These are phyloP conservation scores for Aphis craccivora DNA, from an alignment of 1,140 invertebrate species.

Conservation along the genomic window DNA sequence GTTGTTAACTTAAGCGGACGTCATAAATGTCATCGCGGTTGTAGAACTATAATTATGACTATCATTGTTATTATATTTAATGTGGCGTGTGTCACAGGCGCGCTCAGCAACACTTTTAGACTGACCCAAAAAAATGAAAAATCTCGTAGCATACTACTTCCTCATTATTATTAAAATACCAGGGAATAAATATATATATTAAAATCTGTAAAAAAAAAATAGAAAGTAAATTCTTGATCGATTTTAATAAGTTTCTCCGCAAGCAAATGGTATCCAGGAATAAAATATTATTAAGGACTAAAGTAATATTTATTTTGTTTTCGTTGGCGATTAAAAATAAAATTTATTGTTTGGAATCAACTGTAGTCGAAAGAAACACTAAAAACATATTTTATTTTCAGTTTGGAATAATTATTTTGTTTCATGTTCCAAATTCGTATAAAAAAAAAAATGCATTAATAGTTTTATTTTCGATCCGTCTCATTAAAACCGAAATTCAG, in stretches of 20 bases:
- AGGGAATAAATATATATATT: not conserved
- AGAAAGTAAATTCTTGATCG: not conserved
- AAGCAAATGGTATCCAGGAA: not conserved
- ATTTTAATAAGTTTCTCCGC: not conserved
- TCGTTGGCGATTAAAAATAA: not conserved
- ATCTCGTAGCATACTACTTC: not conserved
- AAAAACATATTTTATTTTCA: not conserved
- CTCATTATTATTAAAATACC: not conserved
- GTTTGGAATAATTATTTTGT: not conserved
- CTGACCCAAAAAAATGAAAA: not conserved
- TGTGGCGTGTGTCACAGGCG: not conserved
- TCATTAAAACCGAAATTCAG: not conserved
- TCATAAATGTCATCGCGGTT: not conserved
- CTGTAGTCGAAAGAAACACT: not conserved
- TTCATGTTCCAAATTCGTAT: not conserved
- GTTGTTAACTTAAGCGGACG: not conserved
- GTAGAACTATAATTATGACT: not conserved
- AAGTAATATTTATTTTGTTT: not conserved
- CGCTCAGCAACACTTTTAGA: not conserved
- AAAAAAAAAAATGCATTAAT: not conserved
- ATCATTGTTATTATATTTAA: constrained; percentile 3
- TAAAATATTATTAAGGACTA: not conserved
- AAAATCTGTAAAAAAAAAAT: too few species aligned
- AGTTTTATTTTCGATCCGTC: not conserved
- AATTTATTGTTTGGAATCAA: not conserved